Evolutionary conservation across 37 sponge, comb jelly and placozoan genomes (phyloP), one percentile per base, ranked within the genome.

Genomic region (Chondrilla cf. caribensis): DNA sequence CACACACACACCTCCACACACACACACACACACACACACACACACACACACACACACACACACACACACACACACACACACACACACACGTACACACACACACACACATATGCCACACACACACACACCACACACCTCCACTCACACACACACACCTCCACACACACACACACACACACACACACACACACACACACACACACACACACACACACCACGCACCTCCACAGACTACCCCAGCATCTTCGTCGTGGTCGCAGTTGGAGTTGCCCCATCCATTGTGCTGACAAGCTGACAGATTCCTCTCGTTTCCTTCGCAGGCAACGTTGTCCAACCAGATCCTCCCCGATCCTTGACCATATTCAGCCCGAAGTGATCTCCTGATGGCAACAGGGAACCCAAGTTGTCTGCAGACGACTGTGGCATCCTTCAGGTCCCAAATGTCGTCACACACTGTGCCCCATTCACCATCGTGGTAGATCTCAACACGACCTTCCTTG

Each of bases 251-350:
- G 60, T 83, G 84, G 4, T 31, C 40, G 32, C 84, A 83, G 77
- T 83, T 83, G 76, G 44, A 58, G 26, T 77, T 29, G 24, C 84
- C 84, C 57, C 76, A 71, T 18, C 4, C 32, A 77, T 24, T 33
- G 40, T 22, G 47, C 21, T 2, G 2, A 31, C 84, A 83, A 51
- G 77, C 76, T 2, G 39, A 28, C 6, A 83, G 21, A 1, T 11
- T 18, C 37, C 25, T 9, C 77, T 83, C 84, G 8, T 39, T 35
- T 3, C 84, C 84, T 19, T 31, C 38, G 39, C 84, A 83, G 25
- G 77, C 25, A 38, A 83, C 84, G 25, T 83, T 62, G 41, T 83
- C 84, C 11, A 83, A 60, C 77, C 76, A 76, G 22, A 83, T 83
- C 21, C 26, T 18, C 33, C 84, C 84, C 22, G 28, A 25, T 19